Conservation (phyloP, 2,888 invertebrate genomes). For the Drosophila multiciliata region DNA sequence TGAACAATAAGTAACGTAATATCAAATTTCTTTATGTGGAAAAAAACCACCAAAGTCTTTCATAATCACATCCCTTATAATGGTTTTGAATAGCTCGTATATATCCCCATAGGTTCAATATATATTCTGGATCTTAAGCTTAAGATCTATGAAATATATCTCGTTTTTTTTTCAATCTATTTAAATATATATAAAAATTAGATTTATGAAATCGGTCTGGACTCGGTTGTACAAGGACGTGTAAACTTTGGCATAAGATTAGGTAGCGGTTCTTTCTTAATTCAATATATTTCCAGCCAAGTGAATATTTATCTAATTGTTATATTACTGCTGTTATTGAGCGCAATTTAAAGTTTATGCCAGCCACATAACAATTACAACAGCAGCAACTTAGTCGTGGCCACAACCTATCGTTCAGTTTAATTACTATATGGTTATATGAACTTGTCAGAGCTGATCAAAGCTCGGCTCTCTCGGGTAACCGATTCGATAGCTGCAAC, state of each 20-base stretch:
- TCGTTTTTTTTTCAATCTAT: too few species aligned
- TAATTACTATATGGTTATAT: neutral
- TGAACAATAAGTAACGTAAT: neutral
- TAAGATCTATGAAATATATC: neutral
- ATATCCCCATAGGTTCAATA: neutral
- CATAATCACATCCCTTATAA: neutral
- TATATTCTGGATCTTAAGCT: neutral
- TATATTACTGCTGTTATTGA: neutral
- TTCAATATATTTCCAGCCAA: neutral
- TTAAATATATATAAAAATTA: too few species aligned
- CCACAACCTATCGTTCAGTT: constrained; percentile 21
- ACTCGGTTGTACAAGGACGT: neutral
- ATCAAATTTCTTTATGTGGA: neutral
- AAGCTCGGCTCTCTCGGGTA: constrained; percentile 15
- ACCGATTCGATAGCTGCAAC: constrained; percentile 4
- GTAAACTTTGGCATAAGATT: neutral
- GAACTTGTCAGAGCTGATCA: neutral
- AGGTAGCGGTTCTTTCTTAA: neutral
- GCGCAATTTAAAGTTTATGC: constrained; percentile 13
- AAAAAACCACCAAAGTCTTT: neutral
- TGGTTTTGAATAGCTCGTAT: neutral
- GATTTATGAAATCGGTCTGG: neutral
- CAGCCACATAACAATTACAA: constrained; percentile 29
- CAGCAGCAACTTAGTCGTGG: constrained; percentile 8
- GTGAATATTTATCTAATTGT: neutral